A percentile compares a stretch with the other conserved stretches of the same genome.
phyloP scores from a whole-genome alignment of 2,113 vertebrate species.

The Lucifuga dentata region DNA sequence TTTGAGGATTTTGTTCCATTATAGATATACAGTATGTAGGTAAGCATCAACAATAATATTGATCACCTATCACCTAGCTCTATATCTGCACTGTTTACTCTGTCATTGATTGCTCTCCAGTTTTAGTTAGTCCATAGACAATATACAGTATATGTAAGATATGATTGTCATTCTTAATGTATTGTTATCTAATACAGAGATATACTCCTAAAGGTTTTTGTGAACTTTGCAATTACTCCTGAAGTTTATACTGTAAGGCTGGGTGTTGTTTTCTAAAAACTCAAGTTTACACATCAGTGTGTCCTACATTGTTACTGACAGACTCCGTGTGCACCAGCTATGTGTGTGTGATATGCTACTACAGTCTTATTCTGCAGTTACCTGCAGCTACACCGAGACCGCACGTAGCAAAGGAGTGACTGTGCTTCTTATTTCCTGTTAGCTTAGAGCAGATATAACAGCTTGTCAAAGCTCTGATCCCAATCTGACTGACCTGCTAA shows the following conservation, averaged over 20 bases:
- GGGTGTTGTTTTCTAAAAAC: conserved; percentile 32
- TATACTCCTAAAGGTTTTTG: no score
- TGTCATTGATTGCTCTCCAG: no score
- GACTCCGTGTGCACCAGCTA: conserved; percentile 45
- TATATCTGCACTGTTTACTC: no score
- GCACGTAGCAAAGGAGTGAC: conserved; percentile 36
- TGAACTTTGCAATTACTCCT: neutral
- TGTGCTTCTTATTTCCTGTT: conserved; percentile 32
- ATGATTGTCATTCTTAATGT: neutral
- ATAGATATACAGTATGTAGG: no score
- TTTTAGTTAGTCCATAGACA: no score
- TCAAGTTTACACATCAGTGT: conserved; percentile 26
- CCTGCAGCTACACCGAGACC: conserved; percentile 22
- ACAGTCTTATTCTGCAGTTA: conserved; percentile 30
- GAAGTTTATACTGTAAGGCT: conserved; percentile 3
- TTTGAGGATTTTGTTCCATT: no score
- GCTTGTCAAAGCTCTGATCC: conserved; percentile 51
- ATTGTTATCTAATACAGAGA: neutral
- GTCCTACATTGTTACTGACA: conserved; percentile 59
- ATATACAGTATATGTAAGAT: neutral
- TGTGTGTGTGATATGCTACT: conserved; percentile 35
- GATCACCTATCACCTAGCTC: no score
- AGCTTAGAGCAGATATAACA: conserved; percentile 42
- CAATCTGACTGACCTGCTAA: conserved; percentile 69
- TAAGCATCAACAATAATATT: neutral